Base-by-base conservation (phyloP, 2,888 invertebrate species). In the Alitta virens region DNA sequence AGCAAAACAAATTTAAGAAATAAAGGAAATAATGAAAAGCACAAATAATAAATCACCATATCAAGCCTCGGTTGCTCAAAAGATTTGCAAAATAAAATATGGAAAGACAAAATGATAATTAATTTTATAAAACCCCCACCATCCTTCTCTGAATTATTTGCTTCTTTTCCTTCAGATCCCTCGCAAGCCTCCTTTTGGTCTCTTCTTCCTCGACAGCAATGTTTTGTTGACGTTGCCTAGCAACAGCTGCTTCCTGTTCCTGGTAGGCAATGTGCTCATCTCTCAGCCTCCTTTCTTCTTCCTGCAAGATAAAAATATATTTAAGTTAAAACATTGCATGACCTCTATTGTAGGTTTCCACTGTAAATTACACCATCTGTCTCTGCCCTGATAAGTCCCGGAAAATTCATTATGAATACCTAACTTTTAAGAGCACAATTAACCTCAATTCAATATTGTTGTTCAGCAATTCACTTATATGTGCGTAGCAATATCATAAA, bases 261-360 rank as follows among this genome's bases (percentile, higher is more conserved):
- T 74, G 71, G 65, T 77, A 78, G 49, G 67, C 63, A 21, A 79
- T 71, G 63, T 79, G 78, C 63, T 78, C 79, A 66, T 79, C 78
- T 27, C 79, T 68, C 27, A 79, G 72, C 3, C 76, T 65, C 43
- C 70, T 70, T 61, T 79, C 79, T 60, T 79, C 79, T 38, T 76
- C 75, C 71, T 79, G 75, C 14, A 49, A 5, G 46, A 33, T 12
- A 33, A 12, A 33, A 12, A 33, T 33, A 33, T 7, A 7, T 33
- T n/a, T n/a, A n/a, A n/a, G n/a, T n/a, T n/a, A n/a, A n/a, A n/a
- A n/a, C n/a, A n/a, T n/a, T n/a, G n/a, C n/a, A n/a, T n/a, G n/a
- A n/a, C n/a, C n/a, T n/a, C n/a, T n/a, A n/a, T n/a, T n/a, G n/a
- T n/a, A n/a, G n/a, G n/a, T n/a, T n/a, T n/a, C n/a, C n/a, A n/a